A percentile compares a stretch with the other conserved stretches of the same genome.
phyloP scores from a whole-genome alignment of 2,113 vertebrate species.

The Mirounga angustirostris region DNA sequence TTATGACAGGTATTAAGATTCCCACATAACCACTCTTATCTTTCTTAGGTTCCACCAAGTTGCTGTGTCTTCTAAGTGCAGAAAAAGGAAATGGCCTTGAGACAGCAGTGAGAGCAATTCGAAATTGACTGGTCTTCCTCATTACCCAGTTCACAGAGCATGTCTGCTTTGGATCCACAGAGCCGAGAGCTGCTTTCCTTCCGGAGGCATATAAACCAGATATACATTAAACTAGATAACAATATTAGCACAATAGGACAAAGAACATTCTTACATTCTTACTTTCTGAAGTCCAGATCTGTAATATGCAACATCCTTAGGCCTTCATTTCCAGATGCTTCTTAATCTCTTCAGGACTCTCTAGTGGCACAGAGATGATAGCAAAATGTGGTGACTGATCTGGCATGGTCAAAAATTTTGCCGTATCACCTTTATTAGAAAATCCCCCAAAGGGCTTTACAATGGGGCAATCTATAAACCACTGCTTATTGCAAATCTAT shows the following conservation, averaged over 20 bases:
- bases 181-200: constrained; percentile 23
- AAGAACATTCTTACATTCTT: neutral
- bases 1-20: neutral
- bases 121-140: constrained; percentile 25
- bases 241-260: neutral
- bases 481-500: neutral
- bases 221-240: constrained; percentile 15
- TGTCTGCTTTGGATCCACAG: neutral
- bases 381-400: neutral
- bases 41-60: neutral
- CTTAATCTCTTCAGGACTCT: neutral
- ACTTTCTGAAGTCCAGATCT: neutral
- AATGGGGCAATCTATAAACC: neutral
- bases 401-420: neutral
- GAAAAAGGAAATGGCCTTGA: constrained; percentile 24
- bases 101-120: neutral
- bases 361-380: neutral
- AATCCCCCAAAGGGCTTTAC: neutral
- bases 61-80: constrained; percentile 24
- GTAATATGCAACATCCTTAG: neutral
- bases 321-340: neutral
- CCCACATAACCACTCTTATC: neutral
- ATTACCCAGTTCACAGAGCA: neutral
- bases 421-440: neutral
- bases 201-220: constrained; percentile 24